A percentile compares a stretch with the other conserved stretches of the same genome.
Evolutionary conservation across 2,888 invertebrate species (phyloP).

Genomic region (Callyntrura sp.): DNA sequence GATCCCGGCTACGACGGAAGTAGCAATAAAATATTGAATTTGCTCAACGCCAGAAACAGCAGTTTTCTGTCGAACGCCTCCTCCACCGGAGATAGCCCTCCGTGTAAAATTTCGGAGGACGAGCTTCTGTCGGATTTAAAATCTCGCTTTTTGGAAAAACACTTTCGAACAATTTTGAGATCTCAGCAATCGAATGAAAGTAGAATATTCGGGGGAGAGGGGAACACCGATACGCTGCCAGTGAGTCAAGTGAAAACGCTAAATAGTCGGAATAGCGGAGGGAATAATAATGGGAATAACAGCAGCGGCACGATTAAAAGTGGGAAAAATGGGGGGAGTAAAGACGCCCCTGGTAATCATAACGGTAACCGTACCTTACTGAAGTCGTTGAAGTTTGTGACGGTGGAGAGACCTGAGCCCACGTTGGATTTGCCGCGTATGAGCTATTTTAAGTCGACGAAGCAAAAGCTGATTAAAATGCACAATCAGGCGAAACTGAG

Average conservation of each 20-base stretch:
- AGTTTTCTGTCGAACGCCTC: conserved; percentile 43
- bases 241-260: not conserved
- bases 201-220: conserved; percentile 37
- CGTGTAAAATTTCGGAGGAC: conserved; percentile 53
- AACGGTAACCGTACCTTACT: conserved; percentile 13
- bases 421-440: conserved; percentile 53
- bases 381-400: conserved; percentile 64
- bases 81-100: not conserved
- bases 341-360: not conserved
- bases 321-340: conserved; percentile 44
- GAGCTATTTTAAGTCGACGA: conserved; percentile 63
- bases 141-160: conserved; percentile 67
- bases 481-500: conserved; percentile 63
- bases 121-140: conserved; percentile 64
- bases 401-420: conserved; percentile 67
- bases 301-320: conserved; percentile 1
- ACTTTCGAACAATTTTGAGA: conserved; percentile 65
- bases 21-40: conserved; percentile 62
- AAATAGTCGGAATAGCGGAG: too few species aligned
- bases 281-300: not conserved
- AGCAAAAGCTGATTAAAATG: conserved; percentile 64
- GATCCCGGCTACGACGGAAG: not conserved
- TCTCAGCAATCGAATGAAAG: conserved; percentile 60
- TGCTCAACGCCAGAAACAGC: conserved; percentile 63
- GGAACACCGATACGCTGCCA: not conserved